Conservation (phyloP, 1,140 invertebrate genomes). For the Drosophila orosa region DNA sequence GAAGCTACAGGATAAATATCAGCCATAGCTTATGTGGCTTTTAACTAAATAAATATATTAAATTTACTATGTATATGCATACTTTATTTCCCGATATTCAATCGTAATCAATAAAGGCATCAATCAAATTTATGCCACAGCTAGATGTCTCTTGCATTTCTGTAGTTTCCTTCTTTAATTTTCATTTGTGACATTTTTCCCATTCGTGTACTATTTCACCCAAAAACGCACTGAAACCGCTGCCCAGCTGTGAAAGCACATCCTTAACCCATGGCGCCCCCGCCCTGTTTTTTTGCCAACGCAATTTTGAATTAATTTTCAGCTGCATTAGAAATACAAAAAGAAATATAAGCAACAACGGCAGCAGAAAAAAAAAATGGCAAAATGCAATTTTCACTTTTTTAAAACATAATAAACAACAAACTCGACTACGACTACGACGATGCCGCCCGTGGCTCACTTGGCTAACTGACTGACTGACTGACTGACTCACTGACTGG, state of each 20-base stretch:
- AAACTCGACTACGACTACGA: slow-evolving; percentile 11
- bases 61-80: background rate
- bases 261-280: slow-evolving; percentile 14
- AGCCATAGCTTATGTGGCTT: no score
- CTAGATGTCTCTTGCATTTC: background rate
- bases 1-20: no score
- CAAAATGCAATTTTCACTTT: slow-evolving; percentile 81
- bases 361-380: background rate
- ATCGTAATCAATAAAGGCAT: background rate
- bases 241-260: slow-evolving; percentile 24
- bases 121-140: background rate
- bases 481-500: slow-evolving; percentile 56
- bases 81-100: background rate
- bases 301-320: slow-evolving; percentile 61
- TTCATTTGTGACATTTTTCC: slow-evolving; percentile 9
- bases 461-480: slow-evolving; percentile 41
- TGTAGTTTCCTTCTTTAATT: background rate
- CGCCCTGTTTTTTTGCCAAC: slow-evolving; percentile 19
- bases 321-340: slow-evolving; percentile 62
- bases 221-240: background rate
- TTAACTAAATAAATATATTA: no score
- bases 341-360: slow-evolving; percentile 3
- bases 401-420: slow-evolving; percentile 57
- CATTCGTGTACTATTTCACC: background rate
- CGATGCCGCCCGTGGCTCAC: slow-evolving; percentile 44